Percentiles rank a stretch among this genome's conserved stretches.
These are phyloP conservation scores for Pontoporia blainvillei DNA, from an alignment of 2,113 vertebrate species.

Conservation along the genomic window DNA sequence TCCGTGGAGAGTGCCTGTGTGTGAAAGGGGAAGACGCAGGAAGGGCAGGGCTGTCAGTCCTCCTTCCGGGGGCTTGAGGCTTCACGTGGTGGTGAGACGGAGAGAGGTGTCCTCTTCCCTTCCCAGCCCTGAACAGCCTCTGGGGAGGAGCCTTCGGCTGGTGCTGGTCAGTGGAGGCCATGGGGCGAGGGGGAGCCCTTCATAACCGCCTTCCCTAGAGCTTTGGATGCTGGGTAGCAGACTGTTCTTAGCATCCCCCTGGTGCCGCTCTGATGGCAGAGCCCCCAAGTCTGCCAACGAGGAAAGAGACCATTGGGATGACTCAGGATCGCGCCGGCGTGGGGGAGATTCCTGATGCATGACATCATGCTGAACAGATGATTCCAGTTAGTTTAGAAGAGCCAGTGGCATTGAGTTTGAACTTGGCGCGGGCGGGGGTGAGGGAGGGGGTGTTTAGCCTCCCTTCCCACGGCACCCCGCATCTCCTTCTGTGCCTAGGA, in stretches of 20 bases:
- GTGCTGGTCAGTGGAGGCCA: fast-evolving
- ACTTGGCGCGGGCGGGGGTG: not conserved
- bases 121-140: not conserved
- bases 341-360: not conserved
- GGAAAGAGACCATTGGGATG: not conserved
- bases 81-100: not conserved
- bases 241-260: not conserved
- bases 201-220: not conserved
- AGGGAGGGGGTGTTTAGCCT: not conserved
- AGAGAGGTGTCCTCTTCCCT: not conserved
- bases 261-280: not conserved
- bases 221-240: not conserved
- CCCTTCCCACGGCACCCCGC: not conserved
- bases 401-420: not conserved
- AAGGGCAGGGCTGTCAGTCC: not conserved
- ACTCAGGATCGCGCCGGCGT: fast-evolving
- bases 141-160: not conserved
- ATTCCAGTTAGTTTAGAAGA: not conserved
- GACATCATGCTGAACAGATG: not conserved
- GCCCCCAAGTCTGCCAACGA: not conserved
- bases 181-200: not conserved
- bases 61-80: not conserved
- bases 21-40: slow-evolving; percentile 55
- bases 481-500: not conserved
- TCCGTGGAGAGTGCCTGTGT: slow-evolving; percentile 19